A percentile compares a stretch with the other conserved stretches of the same genome.
These are phyloP conservation scores for Diploptera punctata DNA, from an alignment of 2,888 invertebrate genomes.

Conservation along the genomic window DNA sequence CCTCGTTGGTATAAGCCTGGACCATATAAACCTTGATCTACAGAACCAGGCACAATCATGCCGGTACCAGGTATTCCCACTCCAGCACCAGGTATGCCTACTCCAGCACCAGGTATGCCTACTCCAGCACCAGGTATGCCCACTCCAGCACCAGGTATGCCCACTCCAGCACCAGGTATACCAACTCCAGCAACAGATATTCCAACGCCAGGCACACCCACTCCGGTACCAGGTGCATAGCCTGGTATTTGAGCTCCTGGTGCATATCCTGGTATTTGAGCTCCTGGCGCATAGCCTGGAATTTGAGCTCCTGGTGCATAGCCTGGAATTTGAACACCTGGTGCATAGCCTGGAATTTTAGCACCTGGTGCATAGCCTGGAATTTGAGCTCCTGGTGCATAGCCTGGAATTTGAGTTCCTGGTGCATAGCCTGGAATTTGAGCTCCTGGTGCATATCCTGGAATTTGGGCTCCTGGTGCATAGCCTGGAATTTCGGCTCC, in stretches of 20 bases:
- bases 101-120: slow-evolving; percentile 19
- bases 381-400: background rate
- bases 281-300: slow-evolving; percentile 25
- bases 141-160: slow-evolving; percentile 24
- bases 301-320: background rate
- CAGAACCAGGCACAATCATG: slow-evolving; percentile 18
- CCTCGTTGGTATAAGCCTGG: slow-evolving; percentile 10
- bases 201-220: background rate
- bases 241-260: slow-evolving; percentile 13
- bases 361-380: background rate
- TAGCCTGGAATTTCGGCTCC: slow-evolving; percentile 23
- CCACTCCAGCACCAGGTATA: background rate
- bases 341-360: background rate
- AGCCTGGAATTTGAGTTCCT: background rate
- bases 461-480: background rate
- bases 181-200: background rate
- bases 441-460: background rate
- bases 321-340: background rate
- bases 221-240: slow-evolving; percentile 26
- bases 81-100: slow-evolving; percentile 5
- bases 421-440: slow-evolving; percentile 7
- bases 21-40: background rate
- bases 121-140: slow-evolving; percentile 33
- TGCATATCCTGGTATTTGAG: slow-evolving; percentile 38
- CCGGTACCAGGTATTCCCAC: slow-evolving; percentile 21